Conservation (phyloP, 1,140 invertebrate genomes). For the Cyclina sinensis region DNA sequence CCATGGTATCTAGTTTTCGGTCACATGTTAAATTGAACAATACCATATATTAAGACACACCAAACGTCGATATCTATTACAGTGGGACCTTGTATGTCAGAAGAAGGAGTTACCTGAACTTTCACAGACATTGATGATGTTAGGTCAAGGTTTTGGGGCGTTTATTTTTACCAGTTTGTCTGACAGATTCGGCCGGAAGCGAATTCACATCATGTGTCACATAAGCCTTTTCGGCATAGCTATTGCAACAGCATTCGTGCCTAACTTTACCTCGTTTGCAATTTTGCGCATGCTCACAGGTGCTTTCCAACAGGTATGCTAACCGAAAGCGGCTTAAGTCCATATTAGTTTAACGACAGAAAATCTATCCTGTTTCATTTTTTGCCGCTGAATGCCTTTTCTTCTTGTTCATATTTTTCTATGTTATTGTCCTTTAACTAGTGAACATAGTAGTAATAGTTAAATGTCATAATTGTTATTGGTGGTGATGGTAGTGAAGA, state of each 20-base stretch:
- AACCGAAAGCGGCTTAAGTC: too few species aligned
- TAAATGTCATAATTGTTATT: too few species aligned
- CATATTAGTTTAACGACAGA: too few species aligned
- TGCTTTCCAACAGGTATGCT: conserved; percentile 77
- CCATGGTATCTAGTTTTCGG: too few species aligned
- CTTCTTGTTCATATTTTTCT: background rate
- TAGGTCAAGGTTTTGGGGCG: conserved; percentile 75
- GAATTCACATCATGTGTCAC: conserved; percentile 68
- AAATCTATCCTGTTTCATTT: too few species aligned
- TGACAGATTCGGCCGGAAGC: conserved; percentile 78
- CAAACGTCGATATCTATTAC: too few species aligned
- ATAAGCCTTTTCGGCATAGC: conserved; percentile 79
- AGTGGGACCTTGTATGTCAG: conserved; percentile 82
- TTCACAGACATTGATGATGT: conserved; percentile 74
- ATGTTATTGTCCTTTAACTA: background rate
- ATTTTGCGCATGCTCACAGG: conserved; percentile 77
- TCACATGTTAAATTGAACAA: too few species aligned
- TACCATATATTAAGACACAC: too few species aligned
- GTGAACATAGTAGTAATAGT: background rate
- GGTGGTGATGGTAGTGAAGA: too few species aligned
- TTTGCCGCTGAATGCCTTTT: background rate
- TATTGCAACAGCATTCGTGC: conserved; percentile 70
- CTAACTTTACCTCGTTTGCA: conserved; percentile 72
- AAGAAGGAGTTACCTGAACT: conserved; percentile 69
- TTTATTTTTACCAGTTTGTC: conserved; percentile 68